These are phyloP conservation scores for Heliconius hewitsoni DNA, from an alignment of 1,140 invertebrate species.

Conservation along the genomic window DNA sequence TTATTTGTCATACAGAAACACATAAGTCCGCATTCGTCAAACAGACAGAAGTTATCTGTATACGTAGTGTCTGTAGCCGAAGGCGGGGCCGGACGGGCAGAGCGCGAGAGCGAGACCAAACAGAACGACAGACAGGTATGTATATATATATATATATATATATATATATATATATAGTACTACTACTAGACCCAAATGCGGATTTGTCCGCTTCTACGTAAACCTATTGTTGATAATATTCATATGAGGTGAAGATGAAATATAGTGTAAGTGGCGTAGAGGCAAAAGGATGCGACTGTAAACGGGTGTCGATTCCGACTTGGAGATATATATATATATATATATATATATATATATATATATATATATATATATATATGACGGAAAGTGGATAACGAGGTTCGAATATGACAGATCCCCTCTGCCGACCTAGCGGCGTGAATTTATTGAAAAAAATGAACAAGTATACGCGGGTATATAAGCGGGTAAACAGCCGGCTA, in stretches of 20 bases:
- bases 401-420: neutral
- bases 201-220: too few species aligned
- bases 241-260: too few species aligned
- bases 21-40: conserved; percentile 73
- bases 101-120: neutral
- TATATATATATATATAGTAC: neutral
- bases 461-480: too few species aligned
- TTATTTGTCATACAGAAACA: conserved; percentile 47
- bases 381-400: neutral
- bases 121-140: conserved; percentile 28
- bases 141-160: neutral
- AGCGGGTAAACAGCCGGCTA: too few species aligned
- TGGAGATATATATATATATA: too few species aligned
- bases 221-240: too few species aligned
- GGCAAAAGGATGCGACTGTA: neutral
- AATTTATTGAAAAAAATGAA: neutral
- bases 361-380: too few species aligned
- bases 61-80: conserved; percentile 87
- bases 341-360: too few species aligned
- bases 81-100: conserved; percentile 79
- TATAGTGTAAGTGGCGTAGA: too few species aligned
- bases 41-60: conserved; percentile 85
- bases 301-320: neutral
- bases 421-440: neutral
- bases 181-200: too few species aligned